Conservation (phyloP, 2,113 vertebrate genomes). For the Girardinichthys multiradiatus region DNA sequence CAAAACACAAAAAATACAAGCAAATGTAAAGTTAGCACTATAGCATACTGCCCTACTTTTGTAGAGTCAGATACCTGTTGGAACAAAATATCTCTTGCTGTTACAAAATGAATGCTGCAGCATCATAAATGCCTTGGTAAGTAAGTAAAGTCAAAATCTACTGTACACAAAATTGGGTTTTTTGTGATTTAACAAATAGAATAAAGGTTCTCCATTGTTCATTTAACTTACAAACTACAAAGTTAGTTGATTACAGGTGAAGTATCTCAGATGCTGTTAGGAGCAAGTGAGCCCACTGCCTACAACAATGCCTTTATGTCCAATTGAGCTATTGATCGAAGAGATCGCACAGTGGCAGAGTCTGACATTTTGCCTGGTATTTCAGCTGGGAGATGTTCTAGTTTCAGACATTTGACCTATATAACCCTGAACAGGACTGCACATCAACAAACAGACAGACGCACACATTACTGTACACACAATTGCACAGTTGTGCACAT, state of each 20-base stretch:
- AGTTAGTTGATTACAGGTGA: neutral
- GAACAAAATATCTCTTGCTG: no score
- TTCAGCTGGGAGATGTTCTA: slow-evolving; percentile 65
- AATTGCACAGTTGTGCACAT: slow-evolving; percentile 29
- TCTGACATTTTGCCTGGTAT: slow-evolving; percentile 77
- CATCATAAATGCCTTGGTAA: no score
- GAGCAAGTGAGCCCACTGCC: slow-evolving; percentile 23
- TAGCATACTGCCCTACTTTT: no score
- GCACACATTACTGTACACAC: slow-evolving; percentile 30
- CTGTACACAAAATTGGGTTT: no score
- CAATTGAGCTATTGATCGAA: slow-evolving; percentile 78
- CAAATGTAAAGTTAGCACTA: no score
- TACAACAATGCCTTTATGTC: slow-evolving; percentile 65
- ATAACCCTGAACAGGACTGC: slow-evolving; percentile 67
- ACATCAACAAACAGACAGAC: slow-evolving; percentile 29
- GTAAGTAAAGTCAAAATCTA: no score
- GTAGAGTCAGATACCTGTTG: no score
- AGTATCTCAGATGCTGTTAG: neutral
- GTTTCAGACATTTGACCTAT: slow-evolving; percentile 72
- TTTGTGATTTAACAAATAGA: no score
- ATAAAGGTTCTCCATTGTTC: neutral
- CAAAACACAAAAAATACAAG: no score
- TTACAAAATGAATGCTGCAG: no score
- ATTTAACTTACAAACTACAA: neutral
- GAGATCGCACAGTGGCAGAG: slow-evolving; percentile 53